These are phyloP conservation scores for Melanotaenia boesemani DNA, from an alignment of 2,797 vertebrate genomes.

Conservation along the genomic window DNA sequence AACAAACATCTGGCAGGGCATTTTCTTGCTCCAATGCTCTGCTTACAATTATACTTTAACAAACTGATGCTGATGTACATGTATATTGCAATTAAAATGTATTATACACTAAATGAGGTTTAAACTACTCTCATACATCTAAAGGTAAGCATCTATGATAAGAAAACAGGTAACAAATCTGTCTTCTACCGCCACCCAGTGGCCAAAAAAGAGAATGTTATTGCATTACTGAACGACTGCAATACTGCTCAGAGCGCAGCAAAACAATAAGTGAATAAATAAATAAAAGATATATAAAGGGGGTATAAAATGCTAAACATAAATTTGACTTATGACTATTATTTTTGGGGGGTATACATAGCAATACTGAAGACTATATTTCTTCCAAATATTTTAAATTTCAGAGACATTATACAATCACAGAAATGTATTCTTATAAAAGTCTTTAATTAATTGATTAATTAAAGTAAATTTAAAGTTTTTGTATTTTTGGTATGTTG, in stretches of 20 bases:
- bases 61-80: conserved; percentile 47
- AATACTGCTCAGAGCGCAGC: neutral
- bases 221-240: neutral
- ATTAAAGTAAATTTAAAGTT: neutral
- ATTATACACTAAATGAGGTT: conserved; percentile 52
- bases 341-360: no score
- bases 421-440: conserved; percentile 3
- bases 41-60: conserved; percentile 57
- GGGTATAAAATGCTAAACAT: no score
- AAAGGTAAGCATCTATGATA: conserved; percentile 8
- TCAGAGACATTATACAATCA: conserved; percentile 7
- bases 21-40: conserved; percentile 49
- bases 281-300: neutral
- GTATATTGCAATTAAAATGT: conserved; percentile 52
- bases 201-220: conserved; percentile 43
- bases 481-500: conserved; percentile 21
- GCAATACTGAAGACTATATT: no score
- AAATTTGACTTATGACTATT: no score
- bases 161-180: conserved; percentile 6
- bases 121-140: conserved; percentile 49
- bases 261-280: neutral
- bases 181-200: conserved; percentile 74
- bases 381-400: no score
- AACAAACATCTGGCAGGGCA: conserved; percentile 72
- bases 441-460: neutral